Evolutionary conservation across 2,888 invertebrate species (phyloP).

Genomic region (Chrysolina americana): DNA sequence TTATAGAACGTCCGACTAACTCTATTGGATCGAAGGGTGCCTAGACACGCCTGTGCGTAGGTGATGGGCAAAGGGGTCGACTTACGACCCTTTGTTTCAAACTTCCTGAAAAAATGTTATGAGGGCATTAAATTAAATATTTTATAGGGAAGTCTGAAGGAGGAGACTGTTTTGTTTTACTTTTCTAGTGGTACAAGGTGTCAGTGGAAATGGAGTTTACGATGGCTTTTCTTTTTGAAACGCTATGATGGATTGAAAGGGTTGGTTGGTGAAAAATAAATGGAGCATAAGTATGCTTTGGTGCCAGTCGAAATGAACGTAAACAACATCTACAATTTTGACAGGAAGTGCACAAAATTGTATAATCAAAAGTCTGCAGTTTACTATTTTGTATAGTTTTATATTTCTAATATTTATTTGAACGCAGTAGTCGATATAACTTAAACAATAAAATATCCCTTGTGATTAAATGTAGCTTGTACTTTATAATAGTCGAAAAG

Average conservation of each 20-base stretch:
- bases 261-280: slow-evolving; percentile 16
- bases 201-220: slow-evolving; percentile 6
- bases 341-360: background rate
- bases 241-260: slow-evolving; percentile 9
- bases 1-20: slow-evolving; percentile 15
- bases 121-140: slow-evolving; percentile 45
- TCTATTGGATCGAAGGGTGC: slow-evolving; percentile 33
- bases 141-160: slow-evolving; percentile 36
- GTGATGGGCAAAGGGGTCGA: slow-evolving; percentile 50
- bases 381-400: background rate
- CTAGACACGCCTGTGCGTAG: slow-evolving; percentile 59
- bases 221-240: background rate
- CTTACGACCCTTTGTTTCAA: slow-evolving; percentile 50
- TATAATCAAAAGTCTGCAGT: background rate
- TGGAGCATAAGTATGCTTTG: too few species aligned
- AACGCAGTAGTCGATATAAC: background rate
- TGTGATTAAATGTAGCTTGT: too few species aligned
- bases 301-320: background rate
- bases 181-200: slow-evolving; percentile 29
- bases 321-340: background rate
- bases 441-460: too few species aligned
- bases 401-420: background rate
- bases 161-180: slow-evolving; percentile 36
- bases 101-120: slow-evolving; percentile 41
- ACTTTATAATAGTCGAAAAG: too few species aligned